These are phyloP conservation scores for Tetraneura akinire DNA, from an alignment of 1,140 invertebrate species.

Conservation along the genomic window DNA sequence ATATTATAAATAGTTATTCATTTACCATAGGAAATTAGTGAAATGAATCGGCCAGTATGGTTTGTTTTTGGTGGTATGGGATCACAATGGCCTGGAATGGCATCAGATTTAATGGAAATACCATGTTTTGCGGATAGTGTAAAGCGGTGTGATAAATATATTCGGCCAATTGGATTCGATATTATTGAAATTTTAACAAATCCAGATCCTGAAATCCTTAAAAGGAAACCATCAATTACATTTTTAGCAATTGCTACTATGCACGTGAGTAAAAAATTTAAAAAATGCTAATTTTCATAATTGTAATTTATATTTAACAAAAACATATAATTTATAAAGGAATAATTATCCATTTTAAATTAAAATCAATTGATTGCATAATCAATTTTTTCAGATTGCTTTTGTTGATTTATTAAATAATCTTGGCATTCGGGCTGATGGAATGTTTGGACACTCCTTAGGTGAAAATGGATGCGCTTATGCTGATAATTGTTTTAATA, in stretches of 20 bases:
- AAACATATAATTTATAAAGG: not conserved
- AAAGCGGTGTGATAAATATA: conserved; percentile 61
- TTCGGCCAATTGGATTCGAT: conserved; percentile 65
- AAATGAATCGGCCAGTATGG: conserved; percentile 63
- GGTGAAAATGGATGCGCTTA: conserved; percentile 86
- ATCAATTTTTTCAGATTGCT: conserved; percentile 66
- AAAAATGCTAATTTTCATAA: not conserved
- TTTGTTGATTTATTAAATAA: conserved; percentile 74
- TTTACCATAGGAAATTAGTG: conserved; percentile 42
- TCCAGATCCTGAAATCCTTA: conserved; percentile 62
- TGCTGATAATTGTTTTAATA: conserved; percentile 80
- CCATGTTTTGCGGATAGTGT: conserved; percentile 69
- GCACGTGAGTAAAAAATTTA: conserved; percentile 64
- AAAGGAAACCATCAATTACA: conserved; percentile 67
- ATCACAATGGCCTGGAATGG: conserved; percentile 72
- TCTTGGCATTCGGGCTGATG: conserved; percentile 76
- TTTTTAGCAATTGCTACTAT: conserved; percentile 73
- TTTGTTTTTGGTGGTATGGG: conserved; percentile 74
- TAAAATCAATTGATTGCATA: too few relatives aligned
- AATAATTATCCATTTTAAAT: too few relatives aligned
- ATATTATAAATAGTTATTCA: not conserved
- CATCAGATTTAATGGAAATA: conserved; percentile 64
- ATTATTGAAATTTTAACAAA: conserved; percentile 66
- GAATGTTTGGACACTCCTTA: conserved; percentile 83
- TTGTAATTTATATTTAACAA: not conserved